phyloP scores from a whole-genome alignment of 2,113 vertebrate species.

The Psephotus haematonotus region DNA sequence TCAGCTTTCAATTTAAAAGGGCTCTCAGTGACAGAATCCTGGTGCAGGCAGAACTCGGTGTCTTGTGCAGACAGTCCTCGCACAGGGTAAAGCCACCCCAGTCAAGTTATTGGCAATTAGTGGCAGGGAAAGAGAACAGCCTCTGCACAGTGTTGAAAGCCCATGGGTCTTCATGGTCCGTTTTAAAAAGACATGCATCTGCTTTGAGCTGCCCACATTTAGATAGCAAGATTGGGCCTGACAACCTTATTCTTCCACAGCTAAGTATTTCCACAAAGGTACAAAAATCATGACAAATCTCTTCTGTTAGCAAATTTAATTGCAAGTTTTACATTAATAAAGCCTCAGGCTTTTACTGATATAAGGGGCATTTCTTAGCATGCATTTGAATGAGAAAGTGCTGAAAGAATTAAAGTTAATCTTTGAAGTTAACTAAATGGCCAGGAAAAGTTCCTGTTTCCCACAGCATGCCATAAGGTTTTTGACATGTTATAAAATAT shows the following conservation, averaged over 20 bases:
- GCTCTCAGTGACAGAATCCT: neutral
- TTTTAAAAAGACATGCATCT: neutral
- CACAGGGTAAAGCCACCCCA: neutral
- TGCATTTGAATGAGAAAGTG: neutral
- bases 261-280: neutral
- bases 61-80: neutral
- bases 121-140: neutral
- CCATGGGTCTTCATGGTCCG: neutral
- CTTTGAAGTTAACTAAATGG: neutral
- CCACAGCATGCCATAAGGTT: neutral
- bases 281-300: neutral
- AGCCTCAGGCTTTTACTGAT: neutral
- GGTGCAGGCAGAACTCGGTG: neutral
- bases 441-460: neutral
- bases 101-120: neutral
- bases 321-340: neutral
- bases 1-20: neutral
- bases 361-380: neutral
- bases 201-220: neutral
- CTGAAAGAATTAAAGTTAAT: neutral
- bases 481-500: neutral
- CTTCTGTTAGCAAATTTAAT: neutral
- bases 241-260: neutral
- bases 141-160: neutral
- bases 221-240: neutral